Evolutionary conservation across 2,797 vertebrate genomes (phyloP).

Genomic region (Halcyon leucocephala): DNA sequence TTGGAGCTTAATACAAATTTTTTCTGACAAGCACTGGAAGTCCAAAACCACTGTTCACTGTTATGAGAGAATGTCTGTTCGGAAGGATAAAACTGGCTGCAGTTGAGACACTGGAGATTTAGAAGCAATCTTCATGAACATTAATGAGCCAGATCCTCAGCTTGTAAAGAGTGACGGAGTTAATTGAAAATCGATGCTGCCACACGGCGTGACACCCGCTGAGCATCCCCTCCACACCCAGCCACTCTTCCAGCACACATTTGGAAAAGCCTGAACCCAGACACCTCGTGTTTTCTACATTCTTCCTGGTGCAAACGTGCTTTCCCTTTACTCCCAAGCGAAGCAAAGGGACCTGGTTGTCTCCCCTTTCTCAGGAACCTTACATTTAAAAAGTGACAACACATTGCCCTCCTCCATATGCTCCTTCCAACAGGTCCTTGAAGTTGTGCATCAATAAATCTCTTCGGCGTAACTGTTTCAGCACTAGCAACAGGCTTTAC

Average conservation of each 20-base stretch:
- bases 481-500: background rate
- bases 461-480: background rate
- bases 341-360: background rate
- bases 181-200: background rate
- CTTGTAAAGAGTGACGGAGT: background rate
- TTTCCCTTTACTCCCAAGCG: background rate
- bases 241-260: background rate
- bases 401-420: background rate
- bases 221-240: background rate
- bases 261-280: background rate
- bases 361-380: background rate
- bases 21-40: background rate
- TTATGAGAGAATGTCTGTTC: background rate
- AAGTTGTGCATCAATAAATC: background rate
- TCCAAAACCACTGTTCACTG: background rate
- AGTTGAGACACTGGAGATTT: background rate
- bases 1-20: background rate
- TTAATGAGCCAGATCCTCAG: slow-evolving; percentile 11
- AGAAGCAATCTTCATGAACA: background rate
- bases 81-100: background rate
- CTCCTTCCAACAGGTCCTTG: background rate
- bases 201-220: background rate
- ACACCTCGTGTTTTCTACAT: fast-evolving
- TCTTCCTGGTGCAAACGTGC: background rate
- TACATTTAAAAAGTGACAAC: fast-evolving